Conservation (phyloP, 1,140 invertebrate species). For the Orchestia grillus region DNA sequence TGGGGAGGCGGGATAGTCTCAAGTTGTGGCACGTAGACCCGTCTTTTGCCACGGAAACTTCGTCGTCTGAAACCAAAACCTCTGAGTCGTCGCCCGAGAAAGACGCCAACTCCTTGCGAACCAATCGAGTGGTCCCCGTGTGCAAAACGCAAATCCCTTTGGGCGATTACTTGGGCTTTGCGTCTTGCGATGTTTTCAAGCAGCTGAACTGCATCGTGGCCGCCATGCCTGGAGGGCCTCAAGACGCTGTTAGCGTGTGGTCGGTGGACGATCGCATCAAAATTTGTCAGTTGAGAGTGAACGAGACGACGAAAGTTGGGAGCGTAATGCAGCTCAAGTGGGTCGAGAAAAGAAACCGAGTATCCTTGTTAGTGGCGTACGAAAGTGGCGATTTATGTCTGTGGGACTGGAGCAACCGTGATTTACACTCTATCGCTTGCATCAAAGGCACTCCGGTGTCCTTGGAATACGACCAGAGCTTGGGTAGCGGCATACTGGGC, state of each 20-base stretch:
- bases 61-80: background rate
- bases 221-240: constrained; percentile 61
- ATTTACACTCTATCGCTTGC: constrained; percentile 57
- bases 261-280: constrained; percentile 60
- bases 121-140: constrained; percentile 19
- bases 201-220: constrained; percentile 57
- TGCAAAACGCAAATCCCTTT: constrained; percentile 58
- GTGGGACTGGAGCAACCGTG: constrained; percentile 63
- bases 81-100: constrained; percentile 56
- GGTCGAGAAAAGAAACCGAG: constrained; percentile 52
- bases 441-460: constrained; percentile 64
- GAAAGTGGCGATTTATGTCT: constrained; percentile 64
- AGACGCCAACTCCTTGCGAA: constrained; percentile 56
- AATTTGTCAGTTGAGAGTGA: constrained; percentile 59
- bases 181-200: constrained; percentile 58
- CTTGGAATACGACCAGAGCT: constrained; percentile 59
- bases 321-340: constrained; percentile 65
- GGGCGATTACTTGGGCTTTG: constrained; percentile 64
- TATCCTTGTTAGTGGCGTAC: constrained; percentile 59
- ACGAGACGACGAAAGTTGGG: constrained; percentile 57
- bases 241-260: constrained; percentile 65
- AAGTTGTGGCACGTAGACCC: constrained; percentile 58
- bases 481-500: constrained; percentile 61
- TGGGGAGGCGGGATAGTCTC: constrained; percentile 10
- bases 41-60: constrained; percentile 9